Conservation (phyloP, 2,113 vertebrate genomes). For the Nestor notabilis region DNA sequence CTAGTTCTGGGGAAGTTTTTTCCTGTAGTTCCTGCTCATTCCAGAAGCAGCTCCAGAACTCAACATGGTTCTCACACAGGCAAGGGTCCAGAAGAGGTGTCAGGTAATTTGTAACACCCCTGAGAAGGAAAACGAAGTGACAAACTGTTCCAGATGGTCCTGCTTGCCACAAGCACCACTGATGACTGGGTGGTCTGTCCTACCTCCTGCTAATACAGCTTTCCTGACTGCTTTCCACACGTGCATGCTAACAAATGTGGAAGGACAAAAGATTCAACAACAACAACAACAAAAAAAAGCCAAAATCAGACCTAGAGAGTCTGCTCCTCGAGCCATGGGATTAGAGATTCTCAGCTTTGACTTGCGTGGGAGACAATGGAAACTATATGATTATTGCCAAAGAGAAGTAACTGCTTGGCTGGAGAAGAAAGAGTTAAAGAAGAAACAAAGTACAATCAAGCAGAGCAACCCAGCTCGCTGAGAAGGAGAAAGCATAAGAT, state of each 20-base stretch:
- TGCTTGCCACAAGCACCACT: not conserved
- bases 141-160: not conserved
- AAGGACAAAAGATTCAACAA: not conserved
- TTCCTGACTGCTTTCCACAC: not conserved
- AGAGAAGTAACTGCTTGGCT: no score
- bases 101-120: not conserved
- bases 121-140: not conserved
- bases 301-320: not conserved
- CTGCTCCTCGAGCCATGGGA: not conserved
- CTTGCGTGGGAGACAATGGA: no score
- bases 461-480: no score
- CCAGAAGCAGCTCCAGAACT: not conserved
- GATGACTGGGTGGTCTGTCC: not conserved
- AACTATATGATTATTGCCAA: no score
- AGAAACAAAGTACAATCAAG: no score
- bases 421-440: no score
- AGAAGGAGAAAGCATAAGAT: no score
- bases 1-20: not conserved
- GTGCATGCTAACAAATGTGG: not conserved
- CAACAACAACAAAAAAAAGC: no score
- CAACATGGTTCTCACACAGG: fast-evolving
- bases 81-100: not conserved
- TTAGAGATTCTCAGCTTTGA: not conserved
- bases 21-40: not conserved
- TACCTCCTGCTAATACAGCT: not conserved